Base-by-base conservation (phyloP, 1,140 invertebrate genomes). In the Holotrichia oblita region DNA sequence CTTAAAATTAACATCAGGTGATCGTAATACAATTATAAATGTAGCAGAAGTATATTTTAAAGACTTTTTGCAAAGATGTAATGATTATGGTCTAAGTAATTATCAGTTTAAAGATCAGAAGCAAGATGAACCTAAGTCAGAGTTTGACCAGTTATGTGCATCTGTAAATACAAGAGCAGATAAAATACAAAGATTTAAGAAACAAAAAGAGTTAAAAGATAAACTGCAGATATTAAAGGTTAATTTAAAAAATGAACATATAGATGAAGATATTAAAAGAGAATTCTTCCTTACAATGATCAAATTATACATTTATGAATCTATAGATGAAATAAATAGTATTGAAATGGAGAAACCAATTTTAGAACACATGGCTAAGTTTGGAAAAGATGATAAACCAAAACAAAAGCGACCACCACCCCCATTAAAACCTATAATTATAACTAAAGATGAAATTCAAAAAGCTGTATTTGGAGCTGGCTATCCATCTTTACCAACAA, bases 381-480 rank as follows among this genome's bases (percentile, higher is more conserved):
- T 89, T 81, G 89, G 87, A 78, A 83, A 82, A 59, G 83, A 81
- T 77, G 81, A 86, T 61, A 85, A 87, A 73, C 82, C 82, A n/a
- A 85, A 85, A 41, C 85, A 87, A 0, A 86, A 84, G 20, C 87
- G 86, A 84, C 84, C 85, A 4, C 84, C 87, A 14, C 80, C 87
- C 64, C 20, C 93, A 6, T 84, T 97, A n/a, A 92, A 93, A 86
- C 96, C 98, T 0, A 95, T 99, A 79, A 97, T 99, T 73, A 96
- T 99, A 40, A 98, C 98, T 0, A 93, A 93, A 83, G 94, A 97
- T 88, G 92, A 91, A 44, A 79, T 95, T 0, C 97, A 99, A 88
- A 99, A 99, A 87, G 91, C 96, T 80, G 95, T 99, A 2, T 98
- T 93, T 89, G 98, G 98, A 7, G 88, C 93, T 48, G 98, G 98